phyloP scores from a whole-genome alignment of 2,888 invertebrate genomes.

The Acrobasis consociella region DNA sequence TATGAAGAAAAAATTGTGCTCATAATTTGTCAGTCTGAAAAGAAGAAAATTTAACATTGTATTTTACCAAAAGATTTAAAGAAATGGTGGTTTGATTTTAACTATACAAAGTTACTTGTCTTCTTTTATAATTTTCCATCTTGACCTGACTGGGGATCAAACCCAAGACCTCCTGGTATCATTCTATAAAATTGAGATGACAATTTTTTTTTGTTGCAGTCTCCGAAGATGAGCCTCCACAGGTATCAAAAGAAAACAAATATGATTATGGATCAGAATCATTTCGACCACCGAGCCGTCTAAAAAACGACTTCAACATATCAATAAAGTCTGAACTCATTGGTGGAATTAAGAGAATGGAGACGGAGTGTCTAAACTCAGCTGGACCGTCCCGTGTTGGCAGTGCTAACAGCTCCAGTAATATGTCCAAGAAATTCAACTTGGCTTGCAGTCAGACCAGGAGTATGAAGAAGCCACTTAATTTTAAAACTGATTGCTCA shows the following conservation, averaged over 20 bases:
- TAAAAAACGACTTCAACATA: conserved; percentile 73
- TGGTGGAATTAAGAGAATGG: conserved; percentile 55
- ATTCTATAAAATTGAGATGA: background rate
- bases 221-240: conserved; percentile 53
- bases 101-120: no score
- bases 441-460: conserved; percentile 47
- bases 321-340: conserved; percentile 72
- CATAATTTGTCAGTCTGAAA: no score
- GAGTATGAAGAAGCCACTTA: conserved; percentile 48
- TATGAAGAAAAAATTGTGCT: no score
- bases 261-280: conserved; percentile 65
- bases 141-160: no score
- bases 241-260: conserved; percentile 56
- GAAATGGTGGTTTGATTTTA: no score
- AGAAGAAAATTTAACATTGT: no score
- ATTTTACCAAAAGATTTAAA: no score
- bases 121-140: no score
- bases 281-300: conserved; percentile 64
- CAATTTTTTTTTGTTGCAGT: conserved; percentile 46
- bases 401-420: conserved; percentile 73
- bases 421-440: conserved; percentile 74
- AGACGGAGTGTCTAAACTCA: conserved; percentile 48
- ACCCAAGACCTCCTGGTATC: no score
- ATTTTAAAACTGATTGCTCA: conserved; percentile 70
- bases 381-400: conserved; percentile 60